Conservation (phyloP, 23 tunicate species). For the Botrylloides violaceus region DNA sequence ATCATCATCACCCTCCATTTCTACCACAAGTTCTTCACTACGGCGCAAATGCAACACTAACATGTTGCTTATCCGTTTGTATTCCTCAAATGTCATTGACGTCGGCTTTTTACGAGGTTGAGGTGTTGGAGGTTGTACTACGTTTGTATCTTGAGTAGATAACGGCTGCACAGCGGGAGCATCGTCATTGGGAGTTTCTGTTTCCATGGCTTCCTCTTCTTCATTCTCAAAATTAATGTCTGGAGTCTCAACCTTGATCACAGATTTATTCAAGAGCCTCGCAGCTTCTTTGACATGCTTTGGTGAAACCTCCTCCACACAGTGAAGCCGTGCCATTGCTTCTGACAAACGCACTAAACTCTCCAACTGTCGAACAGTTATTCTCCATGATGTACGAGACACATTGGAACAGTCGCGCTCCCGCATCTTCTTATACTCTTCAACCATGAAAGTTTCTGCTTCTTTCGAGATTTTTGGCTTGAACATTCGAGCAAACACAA, state of each 20-base stretch:
- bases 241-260: slow-evolving; percentile 96
- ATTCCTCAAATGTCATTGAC: slow-evolving; percentile 82
- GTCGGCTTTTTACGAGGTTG: slow-evolving; percentile 26
- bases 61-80: slow-evolving; percentile 80
- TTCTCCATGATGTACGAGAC: slow-evolving; percentile 96
- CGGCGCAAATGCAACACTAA: slow-evolving; percentile 69
- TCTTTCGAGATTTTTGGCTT: slow-evolving; percentile 89
- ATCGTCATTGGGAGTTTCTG: background rate
- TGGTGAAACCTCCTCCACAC: slow-evolving; percentile 81
- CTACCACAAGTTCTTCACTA: slow-evolving; percentile 52
- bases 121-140: slow-evolving; percentile 3
- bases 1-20: slow-evolving; percentile 15
- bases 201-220: slow-evolving; percentile 6
- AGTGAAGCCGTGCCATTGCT: slow-evolving; percentile 91
- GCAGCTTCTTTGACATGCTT: slow-evolving; percentile 99
- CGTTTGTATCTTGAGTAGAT: background rate
- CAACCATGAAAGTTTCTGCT: slow-evolving; percentile 75
- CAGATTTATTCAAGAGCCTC: slow-evolving; percentile 78
- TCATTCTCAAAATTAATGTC: slow-evolving; percentile 81
- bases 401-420: slow-evolving; percentile 94
- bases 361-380: slow-evolving; percentile 96
- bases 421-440: slow-evolving; percentile 85
- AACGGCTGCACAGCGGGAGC: background rate
- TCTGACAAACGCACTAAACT: slow-evolving; percentile 90
- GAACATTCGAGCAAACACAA: slow-evolving; percentile 87